Conservation (phyloP, 2,797 vertebrate species). For the Cephalopachus bancanus region DNA sequence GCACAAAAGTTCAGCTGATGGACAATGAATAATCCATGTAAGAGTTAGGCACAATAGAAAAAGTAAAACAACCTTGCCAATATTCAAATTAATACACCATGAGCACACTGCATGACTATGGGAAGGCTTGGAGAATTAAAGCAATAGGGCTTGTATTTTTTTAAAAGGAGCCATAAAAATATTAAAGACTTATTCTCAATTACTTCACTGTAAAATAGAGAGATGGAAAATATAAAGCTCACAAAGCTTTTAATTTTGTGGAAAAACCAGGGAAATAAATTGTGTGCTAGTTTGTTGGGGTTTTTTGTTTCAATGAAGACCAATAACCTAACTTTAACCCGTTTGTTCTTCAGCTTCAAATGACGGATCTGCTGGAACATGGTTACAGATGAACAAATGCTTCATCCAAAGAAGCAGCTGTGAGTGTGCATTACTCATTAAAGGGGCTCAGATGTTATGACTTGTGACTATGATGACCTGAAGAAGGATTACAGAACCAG, state of each 20-base stretch:
- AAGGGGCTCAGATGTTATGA: not conserved
- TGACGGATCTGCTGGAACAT: not conserved
- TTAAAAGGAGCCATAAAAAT: not conserved
- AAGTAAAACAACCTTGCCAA: not conserved
- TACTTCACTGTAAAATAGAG: not conserved
- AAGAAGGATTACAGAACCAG: not conserved
- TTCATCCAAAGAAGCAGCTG: not conserved
- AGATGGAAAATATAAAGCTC: not conserved
- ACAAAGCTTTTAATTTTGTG: not conserved
- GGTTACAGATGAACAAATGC: not conserved
- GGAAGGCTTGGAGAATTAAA: not conserved
- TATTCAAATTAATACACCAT: not conserved
- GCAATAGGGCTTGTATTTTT: not conserved
- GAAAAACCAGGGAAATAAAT: not conserved
- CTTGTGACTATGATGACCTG: not conserved
- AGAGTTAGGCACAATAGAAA: not conserved
- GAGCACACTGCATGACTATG: not conserved
- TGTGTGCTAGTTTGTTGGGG: not conserved
- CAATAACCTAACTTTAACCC: constrained; percentile 40
- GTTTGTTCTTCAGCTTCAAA: not conserved
- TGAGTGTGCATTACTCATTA: not conserved
- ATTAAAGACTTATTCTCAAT: not conserved
- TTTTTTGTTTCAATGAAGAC: not conserved
- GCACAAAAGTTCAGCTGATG: not conserved
- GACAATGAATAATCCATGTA: not conserved